Base-by-base conservation (phyloP, 2,888 invertebrate genomes). In the Smittia sp. region DNA sequence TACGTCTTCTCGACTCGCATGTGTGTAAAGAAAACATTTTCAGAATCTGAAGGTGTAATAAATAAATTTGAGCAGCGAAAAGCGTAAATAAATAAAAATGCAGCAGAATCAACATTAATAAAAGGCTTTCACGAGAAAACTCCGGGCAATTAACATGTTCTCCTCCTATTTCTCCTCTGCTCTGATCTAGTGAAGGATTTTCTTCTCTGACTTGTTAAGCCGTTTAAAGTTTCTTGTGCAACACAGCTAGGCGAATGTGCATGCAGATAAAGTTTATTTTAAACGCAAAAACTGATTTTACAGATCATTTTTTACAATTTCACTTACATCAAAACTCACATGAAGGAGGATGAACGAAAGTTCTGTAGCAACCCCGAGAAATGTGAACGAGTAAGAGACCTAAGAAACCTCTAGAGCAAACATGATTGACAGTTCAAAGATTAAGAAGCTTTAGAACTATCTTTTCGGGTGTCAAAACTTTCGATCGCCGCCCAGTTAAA, bases 51-150 rank as follows among this genome's bases (percentile, higher is more conserved):
- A 65, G 18, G 65, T 65, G 65, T 65, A 65, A 65, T 65, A 65
- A 65, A 65, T 65, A 65, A 65, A 65, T 65, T 65, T 65, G 65
- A 65, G 24, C 65, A 32, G 65, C 3, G 38, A 15, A 65, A 65
- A 65, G 38, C 32, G 65, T 65, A 65, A 65, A 65, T 65, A 65
- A 65, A 65, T 65, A 65, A 27, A 65, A 65, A 32, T 3, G n/a
- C 52, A 65, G 20, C 15, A 20, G 62, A 62, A 62, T 62, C 62
- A 62, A 22, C 62, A 22, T 62, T 32, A 32, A 62, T 22, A 62
- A 27, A 38, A 65, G 65, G 38, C 27, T 18, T 46, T 46, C 13
- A 38, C n/a, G 65, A 65, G 13, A 32, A 32, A 32, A 32, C 32
- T 32, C 32, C 9, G 32, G 9, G 32, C 32, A 62, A 4, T 62